A percentile compares a stretch with the other conserved stretches of the same genome.
Conservation (phyloP, 2,113 vertebrate genomes). For the Spilogale gracilis region DNA sequence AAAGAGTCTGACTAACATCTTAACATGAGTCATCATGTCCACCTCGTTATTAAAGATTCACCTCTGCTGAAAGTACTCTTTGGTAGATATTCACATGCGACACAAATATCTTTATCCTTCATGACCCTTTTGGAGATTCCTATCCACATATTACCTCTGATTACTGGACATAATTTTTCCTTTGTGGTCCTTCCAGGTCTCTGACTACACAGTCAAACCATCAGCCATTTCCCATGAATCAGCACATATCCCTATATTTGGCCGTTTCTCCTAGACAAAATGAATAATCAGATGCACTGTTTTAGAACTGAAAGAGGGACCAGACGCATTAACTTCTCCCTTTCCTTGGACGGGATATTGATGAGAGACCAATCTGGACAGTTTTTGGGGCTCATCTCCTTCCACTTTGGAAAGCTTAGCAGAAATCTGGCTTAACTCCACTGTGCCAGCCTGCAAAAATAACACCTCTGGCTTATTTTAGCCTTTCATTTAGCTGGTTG, state of each 20-base stretch:
- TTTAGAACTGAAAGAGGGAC: not conserved
- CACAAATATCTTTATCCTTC: not conserved
- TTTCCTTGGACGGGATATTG: not conserved
- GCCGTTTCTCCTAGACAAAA: slow-evolving; percentile 17
- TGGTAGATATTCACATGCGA: not conserved
- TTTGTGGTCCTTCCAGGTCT: not conserved
- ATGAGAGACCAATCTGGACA: not conserved
- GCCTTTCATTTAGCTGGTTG: not conserved
- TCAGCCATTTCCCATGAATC: not conserved
- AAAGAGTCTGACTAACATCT: not conserved
- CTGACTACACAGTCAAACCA: not conserved
- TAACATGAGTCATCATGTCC: not conserved
- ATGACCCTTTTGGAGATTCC: not conserved
- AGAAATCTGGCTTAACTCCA: not conserved
- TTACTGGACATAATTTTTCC: not conserved
- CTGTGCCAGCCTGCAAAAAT: not conserved
- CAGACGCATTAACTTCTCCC: not conserved
- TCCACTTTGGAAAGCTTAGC: not conserved
- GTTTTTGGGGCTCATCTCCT: not conserved
- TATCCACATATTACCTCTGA: not conserved
- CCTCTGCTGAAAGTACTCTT: not conserved
- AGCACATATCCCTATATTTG: not conserved
- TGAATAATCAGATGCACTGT: not conserved
- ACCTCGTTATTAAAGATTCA: not conserved
- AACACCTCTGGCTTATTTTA: slow-evolving; percentile 17